Base-by-base conservation (phyloP, 2,888 invertebrate species). In the Lordiphosa fenestrarum region DNA sequence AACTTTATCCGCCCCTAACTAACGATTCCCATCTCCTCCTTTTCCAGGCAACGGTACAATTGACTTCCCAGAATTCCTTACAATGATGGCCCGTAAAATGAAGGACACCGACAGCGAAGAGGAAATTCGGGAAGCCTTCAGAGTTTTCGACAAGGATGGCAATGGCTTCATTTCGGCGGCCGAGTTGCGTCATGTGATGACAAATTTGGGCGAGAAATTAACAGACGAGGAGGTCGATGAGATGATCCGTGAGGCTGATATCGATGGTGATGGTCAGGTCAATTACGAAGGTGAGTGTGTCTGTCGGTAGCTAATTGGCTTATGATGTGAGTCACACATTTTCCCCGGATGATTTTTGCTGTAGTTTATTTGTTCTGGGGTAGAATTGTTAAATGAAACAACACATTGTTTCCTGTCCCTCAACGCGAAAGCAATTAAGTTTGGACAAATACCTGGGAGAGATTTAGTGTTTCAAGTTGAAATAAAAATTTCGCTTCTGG, bases 11-110 rank as follows among this genome's bases (percentile, higher is more conserved):
- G 2, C n/a, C n/a, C n/a, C n/a, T 19, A 19, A 19, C 19, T 19
- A 19, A 19, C 3, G n/a, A 2, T 19, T 19, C 3, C 15, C 15
- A 15, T 19, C 2, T 19, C 19, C 2, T 4, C 19, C 19, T 4
- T 19, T 19, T 6, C 51, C 47, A 98, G 98, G 98, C 89, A 99
- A 99, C 91, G 99, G 99, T 89, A 99, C 98, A 90, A 99, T 99
- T 91, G 99, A 99, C 92, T 99, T 99, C 92, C 98, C 98, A 86
- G 99, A 99, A 92, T 99, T 99, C 93, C 94, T 99, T 88, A 98
- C 98, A 90, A 99, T 99, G 98, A 99, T 99, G 99, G 99, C 99
- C 88, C 94, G 98, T 89, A 99, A 99, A 94, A 98, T 99, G 98
- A 98, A 99, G 91, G 98, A 99, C 92, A 98, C 98, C 78, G 99